Evolutionary conservation across 2,888 invertebrate species (phyloP).

Genomic region (Leptinotarsa peninsularis): DNA sequence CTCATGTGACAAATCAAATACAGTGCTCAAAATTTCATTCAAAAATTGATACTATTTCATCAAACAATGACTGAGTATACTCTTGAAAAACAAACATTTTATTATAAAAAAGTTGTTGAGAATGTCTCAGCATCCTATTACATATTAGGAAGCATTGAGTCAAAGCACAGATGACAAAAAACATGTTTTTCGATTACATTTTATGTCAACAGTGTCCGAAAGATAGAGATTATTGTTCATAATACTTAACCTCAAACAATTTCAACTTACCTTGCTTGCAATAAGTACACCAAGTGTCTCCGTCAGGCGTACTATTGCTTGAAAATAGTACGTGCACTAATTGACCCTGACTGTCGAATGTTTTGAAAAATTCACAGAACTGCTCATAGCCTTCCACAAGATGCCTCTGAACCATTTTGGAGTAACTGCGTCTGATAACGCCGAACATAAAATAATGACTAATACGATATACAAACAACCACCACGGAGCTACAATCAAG

Average conservation of each 20-base stretch:
- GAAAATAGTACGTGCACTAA: conserved; percentile 73
- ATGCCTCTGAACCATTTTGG: conserved; percentile 67
- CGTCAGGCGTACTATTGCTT: conserved; percentile 74
- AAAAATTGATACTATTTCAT: no score
- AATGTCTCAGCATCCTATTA: no score
- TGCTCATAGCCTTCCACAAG: conserved; percentile 73
- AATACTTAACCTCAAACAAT: neutral
- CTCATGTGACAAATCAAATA: no score
- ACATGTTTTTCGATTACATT: neutral
- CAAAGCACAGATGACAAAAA: no score
- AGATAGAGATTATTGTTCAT: neutral
- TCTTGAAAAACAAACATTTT: no score
- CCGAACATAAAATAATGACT: conserved; percentile 6
- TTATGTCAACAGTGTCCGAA: neutral
- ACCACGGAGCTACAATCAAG: neutral
- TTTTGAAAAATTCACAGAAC: conserved; percentile 71
- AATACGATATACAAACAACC: neutral
- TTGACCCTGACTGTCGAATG: conserved; percentile 67
- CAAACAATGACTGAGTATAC: no score
- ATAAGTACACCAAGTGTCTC: conserved; percentile 90
- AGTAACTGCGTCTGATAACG: neutral
- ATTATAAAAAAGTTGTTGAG: no score
- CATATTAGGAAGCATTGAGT: no score
- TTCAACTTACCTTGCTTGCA: conserved; percentile 79
- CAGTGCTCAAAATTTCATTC: no score